Percentiles rank a stretch among this genome's conserved stretches.
Evolutionary conservation across 2,888 invertebrate species (phyloP).

Genomic region (Hoplodrina blanda): DNA sequence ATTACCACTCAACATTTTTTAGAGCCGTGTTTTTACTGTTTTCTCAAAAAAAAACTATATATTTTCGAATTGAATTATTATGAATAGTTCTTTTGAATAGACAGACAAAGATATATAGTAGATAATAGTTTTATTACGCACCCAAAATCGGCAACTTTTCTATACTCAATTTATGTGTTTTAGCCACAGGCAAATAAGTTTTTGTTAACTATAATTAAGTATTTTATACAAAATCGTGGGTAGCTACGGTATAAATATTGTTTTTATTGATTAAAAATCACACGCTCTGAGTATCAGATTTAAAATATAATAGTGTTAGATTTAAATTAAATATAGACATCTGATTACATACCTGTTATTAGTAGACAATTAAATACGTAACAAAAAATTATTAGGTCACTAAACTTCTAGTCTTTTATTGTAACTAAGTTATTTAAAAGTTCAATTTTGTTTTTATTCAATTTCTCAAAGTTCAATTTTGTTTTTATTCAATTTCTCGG

Average conservation of each 20-base stretch:
- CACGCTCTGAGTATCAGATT: slow-evolving; percentile 51
- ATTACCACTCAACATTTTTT: background rate
- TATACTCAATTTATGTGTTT: slow-evolving; percentile 77
- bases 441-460: background rate
- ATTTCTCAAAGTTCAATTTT: too few relatives aligned
- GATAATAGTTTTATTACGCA: slow-evolving; percentile 48
- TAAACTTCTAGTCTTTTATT: background rate
- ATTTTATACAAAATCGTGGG: slow-evolving; percentile 72
- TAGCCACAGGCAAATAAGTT: slow-evolving; percentile 70
- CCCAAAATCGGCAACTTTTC: slow-evolving; percentile 78
- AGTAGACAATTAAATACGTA: background rate
- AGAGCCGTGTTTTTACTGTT: background rate
- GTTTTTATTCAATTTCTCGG: too few relatives aligned
- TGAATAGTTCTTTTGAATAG: background rate
- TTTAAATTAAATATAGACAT: slow-evolving; percentile 33
- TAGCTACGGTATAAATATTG: slow-evolving; percentile 66
- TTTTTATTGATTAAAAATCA: slow-evolving; percentile 67
- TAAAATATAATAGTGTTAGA: slow-evolving; percentile 30
- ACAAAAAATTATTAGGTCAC: slow-evolving; percentile 7
- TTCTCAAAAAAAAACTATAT: background rate
- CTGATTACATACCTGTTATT: slow-evolving; percentile 19
- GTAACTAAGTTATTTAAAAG: too few relatives aligned
- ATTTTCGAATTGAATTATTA: background rate
- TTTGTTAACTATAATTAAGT: slow-evolving; percentile 71
- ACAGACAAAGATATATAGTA: slow-evolving; percentile 11